These are phyloP conservation scores for Pollenia griseotomentosa DNA, from an alignment of 2,888 invertebrate genomes.

Conservation along the genomic window DNA sequence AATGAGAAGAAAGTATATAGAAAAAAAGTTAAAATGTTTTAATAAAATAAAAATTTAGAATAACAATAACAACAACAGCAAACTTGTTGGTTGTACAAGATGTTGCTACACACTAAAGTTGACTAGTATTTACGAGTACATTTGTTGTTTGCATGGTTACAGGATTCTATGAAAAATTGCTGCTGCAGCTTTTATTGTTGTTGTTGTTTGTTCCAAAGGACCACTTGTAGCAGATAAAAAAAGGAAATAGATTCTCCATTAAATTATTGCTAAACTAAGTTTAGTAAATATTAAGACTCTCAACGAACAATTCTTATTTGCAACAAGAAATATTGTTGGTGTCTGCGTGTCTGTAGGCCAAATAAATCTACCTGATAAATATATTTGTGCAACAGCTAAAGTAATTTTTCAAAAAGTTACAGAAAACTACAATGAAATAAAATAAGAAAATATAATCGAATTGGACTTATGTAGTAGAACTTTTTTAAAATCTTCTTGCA, in stretches of 20 bases:
- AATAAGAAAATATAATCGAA: not conserved
- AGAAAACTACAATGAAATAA: not conserved
- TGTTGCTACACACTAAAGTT: constrained; percentile 25
- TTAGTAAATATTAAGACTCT: constrained; percentile 36
- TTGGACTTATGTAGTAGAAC: constrained; percentile 28
- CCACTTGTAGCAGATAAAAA: constrained; percentile 38
- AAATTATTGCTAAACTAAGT: constrained; percentile 60
- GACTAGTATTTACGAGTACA: constrained; percentile 15
- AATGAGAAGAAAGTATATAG: not conserved
- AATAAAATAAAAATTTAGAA: constrained; percentile 30
- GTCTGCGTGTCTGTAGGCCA: constrained; percentile 32
- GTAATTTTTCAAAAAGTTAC: constrained; percentile 26
- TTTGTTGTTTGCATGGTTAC: constrained; percentile 23
- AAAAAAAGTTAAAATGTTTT: constrained; percentile 28
- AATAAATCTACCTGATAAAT: constrained; percentile 26
- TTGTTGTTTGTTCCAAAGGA: constrained; percentile 9
- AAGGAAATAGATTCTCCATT: constrained; percentile 59
- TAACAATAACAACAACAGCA: constrained; percentile 20
- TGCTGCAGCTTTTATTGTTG: not conserved
- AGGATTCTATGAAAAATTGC: not conserved
- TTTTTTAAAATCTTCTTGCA: constrained; percentile 30
- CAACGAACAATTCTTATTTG: constrained; percentile 29
- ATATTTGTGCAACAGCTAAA: not conserved
- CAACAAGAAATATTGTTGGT: constrained; percentile 18
- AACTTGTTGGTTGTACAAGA: constrained; percentile 10